Base-by-base conservation (phyloP, 2,888 invertebrate species). In the Galerucella pusilla region DNA sequence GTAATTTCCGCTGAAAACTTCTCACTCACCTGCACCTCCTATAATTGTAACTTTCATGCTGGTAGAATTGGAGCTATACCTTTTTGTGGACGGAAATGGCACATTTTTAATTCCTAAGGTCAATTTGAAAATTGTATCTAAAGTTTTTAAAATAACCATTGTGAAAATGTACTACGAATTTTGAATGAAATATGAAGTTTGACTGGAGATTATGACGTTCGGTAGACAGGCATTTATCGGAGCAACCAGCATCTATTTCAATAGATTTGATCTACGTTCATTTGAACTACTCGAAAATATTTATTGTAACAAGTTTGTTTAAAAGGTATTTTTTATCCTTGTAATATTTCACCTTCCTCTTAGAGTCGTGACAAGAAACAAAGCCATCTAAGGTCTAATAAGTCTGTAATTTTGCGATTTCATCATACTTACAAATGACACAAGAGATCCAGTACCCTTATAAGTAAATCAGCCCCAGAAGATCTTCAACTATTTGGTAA, bases 41-140 rank as follows among this genome's bases (percentile, higher is more conserved):
- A 84, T 75, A 60, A 84, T 75, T 25, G 84, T 81, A 2, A 84
- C 84, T 80, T 84, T 84, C 80, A 84, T 81, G 25, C 42, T 65
- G 61, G 35, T 54, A 28, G 49, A 61, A 57, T 52, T 61, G 4
- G 52, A 52, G 54, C 25, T 57, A 20, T 46, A 71, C 7, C 64
- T 60, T 45, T 63, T 54, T n/a, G 45, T 66, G 12, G 35, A 52
- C 45, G n/a, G 46, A 14, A 2, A 68, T 20, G 49, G 54, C 16
- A 60, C 11, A 61, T 61, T 12, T n/a, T n/a, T 61, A 2, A 35
- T 14, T 35, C 35, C 35, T 0, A 35, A 2, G 16, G 64, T 65
- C 42, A n/a, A 65, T 65, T 71, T 73, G 59, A 28, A 42, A 67
- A 28, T n/a, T 46, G 49, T 64, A 9, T 45, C 49, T 61, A 25